These are phyloP conservation scores for Sitophilus oryzae DNA, from an alignment of 1,140 invertebrate genomes.

Conservation along the genomic window DNA sequence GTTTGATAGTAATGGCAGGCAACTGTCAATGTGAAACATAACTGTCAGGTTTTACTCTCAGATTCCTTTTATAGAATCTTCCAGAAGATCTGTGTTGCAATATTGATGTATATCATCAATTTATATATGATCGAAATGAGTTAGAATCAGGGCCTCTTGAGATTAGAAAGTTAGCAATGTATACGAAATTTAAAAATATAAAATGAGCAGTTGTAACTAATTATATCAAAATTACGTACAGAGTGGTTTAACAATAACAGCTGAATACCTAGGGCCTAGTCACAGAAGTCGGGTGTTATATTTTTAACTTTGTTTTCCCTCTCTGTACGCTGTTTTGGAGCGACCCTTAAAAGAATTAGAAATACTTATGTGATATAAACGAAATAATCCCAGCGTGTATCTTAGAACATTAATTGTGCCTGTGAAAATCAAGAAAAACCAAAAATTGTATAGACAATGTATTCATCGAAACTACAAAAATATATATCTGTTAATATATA, in stretches of 20 bases:
- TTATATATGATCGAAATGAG: too few relatives aligned
- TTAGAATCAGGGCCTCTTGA: too few relatives aligned
- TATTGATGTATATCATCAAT: too few relatives aligned
- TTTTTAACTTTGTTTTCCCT: not conserved
- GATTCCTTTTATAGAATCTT: too few relatives aligned
- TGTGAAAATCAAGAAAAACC: conserved; percentile 8
- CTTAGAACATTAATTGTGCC: conserved; percentile 8
- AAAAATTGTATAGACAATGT: conserved; percentile 6
- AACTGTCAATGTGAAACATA: too few relatives aligned
- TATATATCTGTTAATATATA: conserved; percentile 12
- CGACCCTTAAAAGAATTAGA: not conserved
- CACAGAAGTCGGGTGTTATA: not conserved
- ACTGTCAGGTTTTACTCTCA: too few relatives aligned
- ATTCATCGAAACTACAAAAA: conserved; percentile 8
- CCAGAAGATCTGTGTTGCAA: too few relatives aligned
- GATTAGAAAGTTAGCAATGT: too few relatives aligned
- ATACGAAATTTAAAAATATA: too few relatives aligned
- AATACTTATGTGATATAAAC: not conserved
- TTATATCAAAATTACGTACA: not conserved
- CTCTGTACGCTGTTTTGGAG: not conserved
- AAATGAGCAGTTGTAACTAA: not conserved
- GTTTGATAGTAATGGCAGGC: too few relatives aligned
- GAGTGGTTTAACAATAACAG: not conserved
- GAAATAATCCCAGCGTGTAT: conserved; percentile 13
- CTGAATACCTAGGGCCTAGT: not conserved